Evolutionary conservation across 2,113 vertebrate species (phyloP), one percentile per base, ranked within the genome.

Genomic region (Podiceps cristatus): DNA sequence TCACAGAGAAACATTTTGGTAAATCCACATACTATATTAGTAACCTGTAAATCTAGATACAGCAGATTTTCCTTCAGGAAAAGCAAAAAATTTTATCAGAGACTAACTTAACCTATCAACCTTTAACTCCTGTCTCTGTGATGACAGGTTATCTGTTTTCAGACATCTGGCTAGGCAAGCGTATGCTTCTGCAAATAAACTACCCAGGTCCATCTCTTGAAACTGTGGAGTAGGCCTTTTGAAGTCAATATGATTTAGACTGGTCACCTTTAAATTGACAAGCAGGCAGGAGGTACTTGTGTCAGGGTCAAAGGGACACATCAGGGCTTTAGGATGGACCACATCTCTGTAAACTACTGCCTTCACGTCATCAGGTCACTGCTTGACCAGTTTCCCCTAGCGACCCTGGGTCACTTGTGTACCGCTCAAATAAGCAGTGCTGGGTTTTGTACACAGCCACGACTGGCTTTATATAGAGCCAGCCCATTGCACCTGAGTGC

Each of bases 401-500:
- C 74, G 73, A 64, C 5, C 44, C 58, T 9, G 56, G 40, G 12
- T 24, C 49, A n/a, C 13, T 37, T 50, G 44, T 28, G 13, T 24
- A 28, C 25, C 1, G 1, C 31, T 69, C 44, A 42, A 80, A 76
- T 56, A 25, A 52, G 31, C 35, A 31, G 62, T 0, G 1, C 50
- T 53, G 33, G 44, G 24, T 10, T 56, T 55, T 50, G 31, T 17
- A 66, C 11, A 35, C 40, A 52, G 73, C 49, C 5, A 5, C 15
- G 16, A 16, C 27, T 76, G 50, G 13, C 53, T 79, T 44, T 24
- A 29, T 13, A 19, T 13, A 10, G 22, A 50, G 35, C 9, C 0
- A 0, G 33, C 67, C 28, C 35, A 28, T 2, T 18, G 80, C 60
- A 42, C 1, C 0, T 1, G 24, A 44, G 42, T 0, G 0, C n/a